phyloP scores from a whole-genome alignment of 2,113 vertebrate species.

The Lepisosteus osseus region DNA sequence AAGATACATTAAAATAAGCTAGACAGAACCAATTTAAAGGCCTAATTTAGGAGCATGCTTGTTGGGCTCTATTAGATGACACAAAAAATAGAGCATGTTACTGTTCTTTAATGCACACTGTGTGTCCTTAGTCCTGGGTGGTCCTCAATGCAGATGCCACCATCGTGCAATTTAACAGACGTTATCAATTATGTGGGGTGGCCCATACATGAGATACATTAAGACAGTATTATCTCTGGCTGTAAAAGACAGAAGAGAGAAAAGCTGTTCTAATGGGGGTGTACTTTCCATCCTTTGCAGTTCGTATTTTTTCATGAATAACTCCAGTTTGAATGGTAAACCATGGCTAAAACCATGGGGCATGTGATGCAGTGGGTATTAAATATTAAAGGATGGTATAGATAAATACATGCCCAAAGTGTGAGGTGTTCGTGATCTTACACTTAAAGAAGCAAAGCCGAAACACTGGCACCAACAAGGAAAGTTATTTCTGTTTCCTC shows the following conservation, averaged over 20 bases:
- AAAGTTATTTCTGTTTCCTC: too few relatives aligned
- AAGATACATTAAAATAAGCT: neutral
- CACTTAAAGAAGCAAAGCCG: too few relatives aligned
- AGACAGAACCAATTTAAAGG: neutral
- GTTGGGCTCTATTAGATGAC: too few relatives aligned
- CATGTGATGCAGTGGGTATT: too few relatives aligned
- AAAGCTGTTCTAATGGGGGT: slow-evolving; percentile 26
- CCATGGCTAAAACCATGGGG: slow-evolving; percentile 13
- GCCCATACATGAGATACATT: slow-evolving; percentile 18
- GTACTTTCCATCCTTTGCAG: slow-evolving; percentile 27
- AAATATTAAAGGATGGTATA: too few relatives aligned
- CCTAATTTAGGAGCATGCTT: neutral
- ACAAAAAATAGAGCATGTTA: too few relatives aligned
- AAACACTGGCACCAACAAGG: too few relatives aligned
- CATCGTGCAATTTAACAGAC: slow-evolving; percentile 21
- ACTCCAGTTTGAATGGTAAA: slow-evolving; percentile 29
- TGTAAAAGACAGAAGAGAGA: slow-evolving; percentile 7
- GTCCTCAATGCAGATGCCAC: slow-evolving; percentile 34
- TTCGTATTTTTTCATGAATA: slow-evolving; percentile 6
- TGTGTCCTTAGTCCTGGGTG: slow-evolving; percentile 40
- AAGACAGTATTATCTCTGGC: slow-evolving; percentile 28
- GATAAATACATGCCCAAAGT: too few relatives aligned
- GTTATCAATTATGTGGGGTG: slow-evolving; percentile 34
- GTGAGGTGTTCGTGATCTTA: too few relatives aligned
- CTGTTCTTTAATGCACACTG: slow-evolving; percentile 1